These are phyloP conservation scores for Agrochola macilenta DNA, from an alignment of 2,888 invertebrate genomes.

Conservation along the genomic window DNA sequence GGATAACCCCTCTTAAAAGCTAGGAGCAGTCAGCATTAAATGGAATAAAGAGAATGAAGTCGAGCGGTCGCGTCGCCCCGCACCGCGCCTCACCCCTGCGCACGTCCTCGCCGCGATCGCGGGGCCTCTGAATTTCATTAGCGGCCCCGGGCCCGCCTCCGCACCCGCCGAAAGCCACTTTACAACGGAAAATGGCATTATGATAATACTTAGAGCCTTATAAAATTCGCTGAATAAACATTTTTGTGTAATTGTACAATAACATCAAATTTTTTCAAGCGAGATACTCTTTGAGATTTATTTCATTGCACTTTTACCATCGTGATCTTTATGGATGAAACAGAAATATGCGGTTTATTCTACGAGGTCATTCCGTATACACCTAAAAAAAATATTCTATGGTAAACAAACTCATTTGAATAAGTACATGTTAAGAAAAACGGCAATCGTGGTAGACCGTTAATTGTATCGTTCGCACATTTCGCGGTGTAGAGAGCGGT, in stretches of 20 bases:
- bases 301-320: conserved; percentile 68
- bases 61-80: conserved; percentile 83
- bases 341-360: conserved; percentile 12
- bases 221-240: conserved; percentile 89
- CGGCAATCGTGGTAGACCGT: conserved; percentile 80
- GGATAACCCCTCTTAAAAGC: conserved; percentile 91
- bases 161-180: conserved; percentile 87
- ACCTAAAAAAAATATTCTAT: neutral
- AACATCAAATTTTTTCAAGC: conserved; percentile 75
- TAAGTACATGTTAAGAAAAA: conserved; percentile 67
- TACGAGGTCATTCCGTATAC: neutral
- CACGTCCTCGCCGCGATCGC: conserved; percentile 68
- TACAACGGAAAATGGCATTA: conserved; percentile 89
- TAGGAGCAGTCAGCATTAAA: conserved; percentile 91
- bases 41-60: conserved; percentile 90
- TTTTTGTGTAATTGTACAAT: conserved; percentile 87
- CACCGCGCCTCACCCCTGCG: conserved; percentile 64
- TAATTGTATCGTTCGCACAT: conserved; percentile 82
- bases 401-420: neutral
- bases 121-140: conserved; percentile 90
- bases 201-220: conserved; percentile 89
- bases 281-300: conserved; percentile 67
- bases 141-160: conserved; percentile 79
- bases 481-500: conserved; percentile 76
- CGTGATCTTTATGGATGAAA: conserved; percentile 29